Evolutionary conservation across 2,888 invertebrate genomes (phyloP), one percentile per base, ranked within the genome.

Genomic region (Lypha dubia): DNA sequence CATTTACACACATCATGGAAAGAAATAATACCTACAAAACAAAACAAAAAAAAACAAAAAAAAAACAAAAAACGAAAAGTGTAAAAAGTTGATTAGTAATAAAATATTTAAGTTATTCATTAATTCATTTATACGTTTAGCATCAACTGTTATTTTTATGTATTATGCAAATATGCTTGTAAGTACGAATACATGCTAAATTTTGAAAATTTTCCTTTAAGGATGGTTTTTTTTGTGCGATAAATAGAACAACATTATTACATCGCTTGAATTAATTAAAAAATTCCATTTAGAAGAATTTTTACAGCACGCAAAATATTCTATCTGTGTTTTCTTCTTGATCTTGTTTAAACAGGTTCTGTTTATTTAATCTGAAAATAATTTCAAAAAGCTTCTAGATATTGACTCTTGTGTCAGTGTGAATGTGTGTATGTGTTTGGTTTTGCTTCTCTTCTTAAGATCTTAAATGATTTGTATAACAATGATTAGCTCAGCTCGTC

Each of bases 301-400:
- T 63, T 49, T 65, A 17, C 22, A 53, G 22, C 32, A 60, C 28
- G 46, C 65, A 80, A 70, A 58, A 62, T 28, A 32, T 49, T 65
- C 44, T 49, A 28, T 41, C 32, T 63, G 41, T 53, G 32, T 4
- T 35, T 75, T n/a, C n/a, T n/a, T n/a, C n/a, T 35, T 63, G 32
- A 9, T 32, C n/a, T 38, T n/a, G n/a, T n/a, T 71, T 60, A 80
- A 84, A 84, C 84, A 62, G 75, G 84, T 84, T 81, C 77, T 74
- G 68, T 77, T 80, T 28, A 56, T 44, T 62, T n/a, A 80, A 56
- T 53, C 46, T 32, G 35, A 58, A 44, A 77, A 46, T 20, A 58
- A n/a, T 38, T 67, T 49, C 9, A 74, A 74, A 76, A 82, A 9
- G 28, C 51, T 82, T 73, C 51, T 49, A 70, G 24, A 67, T 77